These are phyloP conservation scores for Tetranychus piercei DNA, from an alignment of 2,888 invertebrate species.

Conservation along the genomic window DNA sequence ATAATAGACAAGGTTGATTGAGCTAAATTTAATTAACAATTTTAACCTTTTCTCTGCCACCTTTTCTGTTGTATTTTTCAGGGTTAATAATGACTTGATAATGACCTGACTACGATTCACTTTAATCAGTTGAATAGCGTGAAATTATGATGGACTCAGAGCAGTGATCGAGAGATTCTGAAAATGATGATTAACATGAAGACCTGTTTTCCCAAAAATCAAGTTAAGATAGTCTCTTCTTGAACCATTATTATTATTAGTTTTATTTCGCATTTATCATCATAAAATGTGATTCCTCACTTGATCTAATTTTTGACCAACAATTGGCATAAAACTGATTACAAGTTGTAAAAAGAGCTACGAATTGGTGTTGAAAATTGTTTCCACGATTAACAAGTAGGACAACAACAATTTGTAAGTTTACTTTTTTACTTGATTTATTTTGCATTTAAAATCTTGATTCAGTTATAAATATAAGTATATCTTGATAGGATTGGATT, in stretches of 20 bases:
- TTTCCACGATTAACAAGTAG: constrained; percentile 1
- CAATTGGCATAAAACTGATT: background rate
- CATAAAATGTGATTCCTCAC: background rate
- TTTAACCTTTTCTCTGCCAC: background rate
- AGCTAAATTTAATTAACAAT: background rate
- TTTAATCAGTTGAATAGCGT: background rate
- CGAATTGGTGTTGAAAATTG: background rate
- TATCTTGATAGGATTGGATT: no score
- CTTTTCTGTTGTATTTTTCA: background rate
- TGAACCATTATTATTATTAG: no score
- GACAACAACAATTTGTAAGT: background rate
- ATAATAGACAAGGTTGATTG: background rate
- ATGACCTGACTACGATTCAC: background rate
- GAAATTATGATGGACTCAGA: background rate
- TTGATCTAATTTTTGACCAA: constrained; percentile 1
- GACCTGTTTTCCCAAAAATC: background rate
- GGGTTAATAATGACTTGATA: background rate
- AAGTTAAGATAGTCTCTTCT: background rate
- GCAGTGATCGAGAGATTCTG: background rate
- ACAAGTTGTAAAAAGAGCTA: background rate
- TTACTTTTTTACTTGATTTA: background rate
- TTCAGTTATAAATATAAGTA: no score
- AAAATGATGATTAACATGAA: background rate
- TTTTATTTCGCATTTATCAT: no score
- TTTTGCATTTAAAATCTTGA: background rate